These are phyloP conservation scores for Phymastichus coffea DNA, from an alignment of 1,140 invertebrate genomes.

Conservation along the genomic window DNA sequence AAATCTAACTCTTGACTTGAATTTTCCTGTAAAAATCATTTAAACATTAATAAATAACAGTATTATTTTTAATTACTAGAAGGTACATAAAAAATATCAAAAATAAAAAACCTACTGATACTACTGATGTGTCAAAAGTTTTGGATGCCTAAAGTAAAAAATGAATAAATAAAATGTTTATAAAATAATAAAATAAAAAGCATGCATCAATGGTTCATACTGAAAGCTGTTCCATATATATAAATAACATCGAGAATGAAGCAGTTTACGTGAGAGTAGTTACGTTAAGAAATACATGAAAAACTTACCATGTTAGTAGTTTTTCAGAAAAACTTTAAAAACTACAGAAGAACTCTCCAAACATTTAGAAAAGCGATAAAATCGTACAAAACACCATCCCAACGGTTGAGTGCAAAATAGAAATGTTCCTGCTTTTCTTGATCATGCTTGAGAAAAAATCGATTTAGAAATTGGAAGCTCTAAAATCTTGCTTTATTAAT, in stretches of 20 bases:
- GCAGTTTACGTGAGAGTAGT: no score
- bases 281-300: not conserved
- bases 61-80: not conserved
- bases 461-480: no score
- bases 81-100: not conserved
- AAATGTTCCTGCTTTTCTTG: slow-evolving; percentile 6
- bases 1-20: slow-evolving; percentile 77
- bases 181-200: no score
- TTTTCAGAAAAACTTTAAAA: not conserved
- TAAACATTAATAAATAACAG: no score
- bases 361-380: slow-evolving; percentile 3
- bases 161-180: slow-evolving; percentile 2
- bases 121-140: slow-evolving; percentile 8
- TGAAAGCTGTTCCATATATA: not conserved
- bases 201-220: no score
- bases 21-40: slow-evolving; percentile 12
- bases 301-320: slow-evolving; percentile 14
- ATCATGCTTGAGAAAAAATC: not conserved
- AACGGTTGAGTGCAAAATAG: not conserved
- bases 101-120: slow-evolving; percentile 1
- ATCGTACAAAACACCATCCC: not conserved
- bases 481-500: no score
- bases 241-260: not conserved
- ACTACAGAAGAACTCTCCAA: not conserved
- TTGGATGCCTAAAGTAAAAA: slow-evolving; percentile 4